A percentile compares a stretch with the other conserved stretches of the same genome.
phyloP scores from a whole-genome alignment of 2,113 vertebrate species.

The Pelecanus crispus region DNA sequence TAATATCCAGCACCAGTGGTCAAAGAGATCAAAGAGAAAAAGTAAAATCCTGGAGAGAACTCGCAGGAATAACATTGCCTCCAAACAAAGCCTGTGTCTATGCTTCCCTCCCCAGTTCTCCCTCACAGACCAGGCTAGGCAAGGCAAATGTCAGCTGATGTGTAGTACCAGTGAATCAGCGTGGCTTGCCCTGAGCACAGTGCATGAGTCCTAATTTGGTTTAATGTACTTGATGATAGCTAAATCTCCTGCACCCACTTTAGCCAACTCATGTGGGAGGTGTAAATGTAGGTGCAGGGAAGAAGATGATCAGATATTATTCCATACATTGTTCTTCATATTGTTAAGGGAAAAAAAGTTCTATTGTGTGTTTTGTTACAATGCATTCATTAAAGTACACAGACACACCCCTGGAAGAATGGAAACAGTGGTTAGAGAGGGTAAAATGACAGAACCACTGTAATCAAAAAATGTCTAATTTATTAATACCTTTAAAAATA shows the following conservation, averaged over 20 bases:
- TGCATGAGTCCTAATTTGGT: not conserved
- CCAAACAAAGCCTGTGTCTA: not conserved
- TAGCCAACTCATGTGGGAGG: not conserved
- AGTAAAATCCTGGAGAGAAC: not conserved
- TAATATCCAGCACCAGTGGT: not conserved
- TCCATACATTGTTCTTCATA: not conserved
- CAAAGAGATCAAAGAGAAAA: not conserved
- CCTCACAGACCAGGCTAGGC: not conserved
- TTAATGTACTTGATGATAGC: not conserved
- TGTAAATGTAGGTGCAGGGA: not conserved
- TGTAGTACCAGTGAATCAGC: not conserved
- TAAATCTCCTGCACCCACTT: not conserved
- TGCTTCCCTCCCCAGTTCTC: not conserved
- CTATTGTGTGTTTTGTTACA: not conserved
- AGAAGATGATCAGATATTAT: not conserved
- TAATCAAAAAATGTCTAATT: not conserved
- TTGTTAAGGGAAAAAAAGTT: not conserved
- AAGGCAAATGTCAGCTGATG: not conserved
- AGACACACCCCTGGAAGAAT: not conserved
- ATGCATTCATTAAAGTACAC: not conserved
- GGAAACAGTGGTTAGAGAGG: not conserved
- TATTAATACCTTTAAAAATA: not conserved
- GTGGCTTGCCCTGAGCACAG: accelerated
- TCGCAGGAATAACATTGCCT: not conserved
- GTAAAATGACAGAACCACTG: not conserved